Percentiles rank a stretch among this genome's conserved stretches.
These are phyloP conservation scores for Drosophila nigromelanica DNA, from an alignment of 1,140 invertebrate genomes.

Conservation along the genomic window DNA sequence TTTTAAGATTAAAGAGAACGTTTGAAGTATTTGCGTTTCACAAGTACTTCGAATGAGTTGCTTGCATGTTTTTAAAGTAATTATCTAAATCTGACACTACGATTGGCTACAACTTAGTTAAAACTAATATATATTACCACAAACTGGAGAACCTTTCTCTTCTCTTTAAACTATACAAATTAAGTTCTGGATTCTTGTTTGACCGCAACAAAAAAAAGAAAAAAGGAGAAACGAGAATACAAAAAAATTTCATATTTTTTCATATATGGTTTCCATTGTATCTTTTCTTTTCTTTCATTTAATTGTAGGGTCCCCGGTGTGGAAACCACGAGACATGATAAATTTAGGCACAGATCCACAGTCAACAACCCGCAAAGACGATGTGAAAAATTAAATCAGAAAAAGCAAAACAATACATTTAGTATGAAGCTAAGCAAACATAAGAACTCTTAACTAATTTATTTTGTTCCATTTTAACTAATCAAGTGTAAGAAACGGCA, in stretches of 20 bases:
- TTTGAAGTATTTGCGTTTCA: constrained; percentile 13
- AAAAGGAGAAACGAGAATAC: constrained; percentile 42
- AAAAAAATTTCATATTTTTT: constrained; percentile 73
- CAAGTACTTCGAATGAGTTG: constrained; percentile 13
- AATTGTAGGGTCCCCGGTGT: constrained; percentile 94
- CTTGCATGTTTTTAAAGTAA: constrained; percentile 56
- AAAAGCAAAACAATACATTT: constrained; percentile 76
- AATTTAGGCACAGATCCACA: constrained; percentile 84
- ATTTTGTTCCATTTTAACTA: constrained; percentile 71
- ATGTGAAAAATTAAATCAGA: constrained; percentile 83
- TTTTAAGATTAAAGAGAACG: constrained; percentile 45
- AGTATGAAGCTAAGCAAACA: constrained; percentile 60
- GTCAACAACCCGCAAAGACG: constrained; percentile 84
- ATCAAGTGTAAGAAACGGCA: constrained; percentile 67
- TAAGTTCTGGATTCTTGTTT: constrained; percentile 34
- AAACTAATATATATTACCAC: constrained; percentile 40
- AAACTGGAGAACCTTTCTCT: constrained; percentile 28
- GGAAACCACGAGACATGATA: constrained; percentile 93
- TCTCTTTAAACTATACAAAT: constrained; percentile 35
- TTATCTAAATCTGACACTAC: constrained; percentile 2
- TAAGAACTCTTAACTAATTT: constrained; percentile 60
- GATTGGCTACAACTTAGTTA: constrained; percentile 40
- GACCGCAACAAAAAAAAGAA: constrained; percentile 16
- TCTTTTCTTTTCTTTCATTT: constrained; percentile 84
- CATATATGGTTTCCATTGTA: constrained; percentile 84